Evolutionary conservation across 2,888 invertebrate species (phyloP), one percentile per base, ranked within the genome.

Genomic region (Lasioglossum lativentre): DNA sequence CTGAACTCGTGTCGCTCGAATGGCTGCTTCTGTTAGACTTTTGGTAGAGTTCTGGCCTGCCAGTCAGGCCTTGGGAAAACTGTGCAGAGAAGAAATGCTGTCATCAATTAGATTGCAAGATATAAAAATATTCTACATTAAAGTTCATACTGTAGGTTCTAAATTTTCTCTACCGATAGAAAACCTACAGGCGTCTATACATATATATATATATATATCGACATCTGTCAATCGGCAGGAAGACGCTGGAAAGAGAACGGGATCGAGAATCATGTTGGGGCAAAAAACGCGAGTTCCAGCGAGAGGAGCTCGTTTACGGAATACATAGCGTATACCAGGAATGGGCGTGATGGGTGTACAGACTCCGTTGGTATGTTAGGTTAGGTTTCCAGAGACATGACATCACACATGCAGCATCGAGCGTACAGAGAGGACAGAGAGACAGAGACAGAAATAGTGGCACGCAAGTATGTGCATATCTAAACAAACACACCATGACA

Each of bases 1-100:
- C 99, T 90, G 99, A 99, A 95, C 98, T 99, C 40, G 99, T 99
- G 95, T 99, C 99, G 94, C 98, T 98, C 75, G 98, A 98, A 92
- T 98, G 97, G 86, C 98, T 98, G 90, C 97, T 97, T 90, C 97
- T 96, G 95, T 97, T 97, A 92, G 97, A 97, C 96, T 98, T 98
- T 95, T 98, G 97, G 95, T 97, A 98, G 95, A 98, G 96, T 96
- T 97, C 98, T 90, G 97, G 97, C 95, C 96, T 93, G 93, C 96
- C 94, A 34, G 95, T 95, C 83, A 95, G 94, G 91, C 94, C 94
- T 88, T 95, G 95, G 30, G 95, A 93, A 90, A 95, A 95, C 95
- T 95, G 90, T 92, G 47, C 78, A 87, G 84, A 83, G 80, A 45
- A 19, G n/a, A 78, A 45, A 27, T 40, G 12, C n/a, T 56, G 0